phyloP scores from a whole-genome alignment of 2,113 vertebrate species.

The Odobenus rosmarus region DNA sequence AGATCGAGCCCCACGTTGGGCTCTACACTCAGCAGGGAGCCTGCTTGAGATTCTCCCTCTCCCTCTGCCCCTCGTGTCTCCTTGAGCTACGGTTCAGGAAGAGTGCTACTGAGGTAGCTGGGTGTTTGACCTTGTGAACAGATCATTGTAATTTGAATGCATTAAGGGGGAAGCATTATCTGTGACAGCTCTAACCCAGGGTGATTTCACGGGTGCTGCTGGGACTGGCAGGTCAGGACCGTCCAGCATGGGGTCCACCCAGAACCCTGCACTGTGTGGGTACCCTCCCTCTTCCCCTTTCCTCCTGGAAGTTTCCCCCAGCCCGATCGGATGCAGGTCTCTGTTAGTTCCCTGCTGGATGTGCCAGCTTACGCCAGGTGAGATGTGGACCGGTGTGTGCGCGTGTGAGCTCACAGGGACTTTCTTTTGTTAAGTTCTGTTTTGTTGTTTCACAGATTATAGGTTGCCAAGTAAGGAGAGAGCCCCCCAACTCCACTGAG shows the following conservation, averaged over 20 bases:
- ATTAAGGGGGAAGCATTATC: neutral
- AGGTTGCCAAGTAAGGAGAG: constrained; percentile 89
- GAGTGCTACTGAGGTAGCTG: rapidly evolving
- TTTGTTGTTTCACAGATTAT: constrained; percentile 89
- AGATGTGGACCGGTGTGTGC: rapidly evolving
- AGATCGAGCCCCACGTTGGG: neutral
- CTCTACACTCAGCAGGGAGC: neutral
- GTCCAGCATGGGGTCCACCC: neutral
- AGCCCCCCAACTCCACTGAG: constrained; percentile 88
- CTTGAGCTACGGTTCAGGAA: neutral
- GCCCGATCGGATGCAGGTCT: neutral
- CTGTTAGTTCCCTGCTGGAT: neutral
- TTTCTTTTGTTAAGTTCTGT: neutral
- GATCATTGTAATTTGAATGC: neutral
- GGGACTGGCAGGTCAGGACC: neutral
- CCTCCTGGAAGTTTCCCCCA: neutral
- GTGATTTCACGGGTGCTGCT: neutral
- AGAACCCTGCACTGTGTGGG: neutral
- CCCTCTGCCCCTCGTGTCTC: neutral
- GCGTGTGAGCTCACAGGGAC: rapidly evolving
- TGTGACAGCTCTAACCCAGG: neutral
- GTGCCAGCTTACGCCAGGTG: neutral
- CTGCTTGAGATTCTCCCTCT: neutral
- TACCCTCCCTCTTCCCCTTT: neutral
- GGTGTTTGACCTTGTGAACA: neutral